Percentiles rank a stretch among this genome's conserved stretches.
phyloP scores from a whole-genome alignment of 2,113 vertebrate genomes.

The Zootoca vivipara region DNA sequence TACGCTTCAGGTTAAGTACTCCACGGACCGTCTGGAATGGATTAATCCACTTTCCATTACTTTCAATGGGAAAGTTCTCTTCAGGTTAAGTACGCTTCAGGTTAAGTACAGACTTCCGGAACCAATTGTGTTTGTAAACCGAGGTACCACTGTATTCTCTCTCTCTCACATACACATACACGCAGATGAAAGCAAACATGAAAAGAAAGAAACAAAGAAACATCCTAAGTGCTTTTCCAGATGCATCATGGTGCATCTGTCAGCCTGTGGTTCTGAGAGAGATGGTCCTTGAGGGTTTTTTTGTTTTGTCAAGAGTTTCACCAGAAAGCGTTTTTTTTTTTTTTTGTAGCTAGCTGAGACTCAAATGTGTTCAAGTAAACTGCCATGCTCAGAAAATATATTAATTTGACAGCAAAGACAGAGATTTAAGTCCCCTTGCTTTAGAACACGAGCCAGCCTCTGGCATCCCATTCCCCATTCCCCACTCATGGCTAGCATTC shows the following conservation, averaged over 20 bases:
- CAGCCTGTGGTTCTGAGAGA: neutral
- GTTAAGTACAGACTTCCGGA: no score
- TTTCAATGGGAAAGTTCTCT: no score
- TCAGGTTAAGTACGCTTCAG: no score
- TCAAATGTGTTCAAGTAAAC: neutral
- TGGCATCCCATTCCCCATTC: neutral
- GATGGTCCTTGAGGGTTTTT: conserved; percentile 15
- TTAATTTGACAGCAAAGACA: neutral
- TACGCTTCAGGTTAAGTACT: no score
- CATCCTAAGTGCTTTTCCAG: neutral
- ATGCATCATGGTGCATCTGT: neutral
- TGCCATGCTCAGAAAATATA: neutral
- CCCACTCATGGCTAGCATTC: neutral
- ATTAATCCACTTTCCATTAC: no score
- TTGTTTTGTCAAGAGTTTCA: neutral
- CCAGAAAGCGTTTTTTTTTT: neutral
- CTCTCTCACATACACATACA: no score
- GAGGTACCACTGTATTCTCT: no score
- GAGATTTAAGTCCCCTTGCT: neutral
- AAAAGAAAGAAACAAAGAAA: neutral
- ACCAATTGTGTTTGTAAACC: no score
- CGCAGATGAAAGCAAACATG: conserved; percentile 11
- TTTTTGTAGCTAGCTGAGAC: neutral
- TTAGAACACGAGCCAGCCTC: neutral
- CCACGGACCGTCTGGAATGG: no score